A percentile compares a stretch with the other conserved stretches of the same genome.
Evolutionary conservation across 1,140 invertebrate species (phyloP).

Genomic region (Heliconius congener): DNA sequence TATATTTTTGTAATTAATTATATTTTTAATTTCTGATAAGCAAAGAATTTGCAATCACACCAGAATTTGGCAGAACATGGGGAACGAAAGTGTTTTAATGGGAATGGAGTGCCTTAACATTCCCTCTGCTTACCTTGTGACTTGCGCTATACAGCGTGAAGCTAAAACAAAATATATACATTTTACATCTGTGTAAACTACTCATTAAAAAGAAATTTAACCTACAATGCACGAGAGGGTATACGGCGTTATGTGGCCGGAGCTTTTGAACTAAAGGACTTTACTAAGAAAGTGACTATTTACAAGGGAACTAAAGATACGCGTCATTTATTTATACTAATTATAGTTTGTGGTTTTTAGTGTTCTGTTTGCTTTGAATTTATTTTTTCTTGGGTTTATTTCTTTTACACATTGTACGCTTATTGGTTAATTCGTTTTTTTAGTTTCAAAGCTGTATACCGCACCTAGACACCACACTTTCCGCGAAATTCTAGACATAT

Average conservation of each 20-base stretch:
- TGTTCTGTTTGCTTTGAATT: not conserved
- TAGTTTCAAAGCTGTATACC: not conserved
- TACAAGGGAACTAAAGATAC: constrained; percentile 1
- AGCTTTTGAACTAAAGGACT: constrained; percentile 9
- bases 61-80: too few relatives aligned
- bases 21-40: too few relatives aligned
- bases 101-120: not conserved
- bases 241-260: not conserved
- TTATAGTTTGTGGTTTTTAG: not conserved
- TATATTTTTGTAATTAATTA: too few relatives aligned
- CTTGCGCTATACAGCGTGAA: not conserved
- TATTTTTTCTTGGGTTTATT: not conserved
- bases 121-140: not conserved
- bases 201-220: not conserved
- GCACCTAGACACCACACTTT: not conserved
- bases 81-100: not conserved
- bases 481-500: too few relatives aligned
- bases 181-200: not conserved
- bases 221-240: not conserved
- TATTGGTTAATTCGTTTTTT: not conserved
- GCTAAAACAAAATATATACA: not conserved
- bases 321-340: constrained; percentile 7
- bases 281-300: constrained; percentile 5
- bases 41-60: too few relatives aligned
- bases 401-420: constrained; percentile 12